A percentile compares a stretch with the other conserved stretches of the same genome.
Conservation (phyloP, 2,888 invertebrate genomes). For the Drosophila helvetica region DNA sequence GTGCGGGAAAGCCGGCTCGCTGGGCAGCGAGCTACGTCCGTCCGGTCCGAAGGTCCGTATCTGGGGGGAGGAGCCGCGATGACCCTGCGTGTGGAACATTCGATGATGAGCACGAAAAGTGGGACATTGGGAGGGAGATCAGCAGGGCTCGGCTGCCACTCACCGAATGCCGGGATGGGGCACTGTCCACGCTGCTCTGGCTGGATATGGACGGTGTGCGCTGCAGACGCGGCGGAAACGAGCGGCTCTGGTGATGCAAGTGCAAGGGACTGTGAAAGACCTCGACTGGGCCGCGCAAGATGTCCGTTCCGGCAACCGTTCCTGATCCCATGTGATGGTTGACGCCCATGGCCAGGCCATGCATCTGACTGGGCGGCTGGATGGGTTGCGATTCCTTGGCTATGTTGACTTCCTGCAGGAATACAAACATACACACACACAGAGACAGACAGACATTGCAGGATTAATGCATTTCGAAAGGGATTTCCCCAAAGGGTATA, state of each 20-base stretch:
- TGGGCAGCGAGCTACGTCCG: constrained; percentile 86
- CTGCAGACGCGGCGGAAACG: constrained; percentile 88
- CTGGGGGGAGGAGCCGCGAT: constrained; percentile 92
- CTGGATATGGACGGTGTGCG: constrained; percentile 92
- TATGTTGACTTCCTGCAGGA: constrained; percentile 87
- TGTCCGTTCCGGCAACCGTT: constrained; percentile 67
- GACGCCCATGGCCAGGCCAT: constrained; percentile 52
- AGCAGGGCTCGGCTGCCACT: constrained; percentile 34
- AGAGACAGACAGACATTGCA: not conserved
- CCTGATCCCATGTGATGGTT: constrained; percentile 72
- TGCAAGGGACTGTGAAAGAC: constrained; percentile 86
- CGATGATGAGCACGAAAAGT: constrained; percentile 1
- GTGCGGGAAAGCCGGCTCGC: constrained; percentile 81
- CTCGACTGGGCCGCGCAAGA: constrained; percentile 85
- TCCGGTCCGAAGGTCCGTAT: constrained; percentile 93
- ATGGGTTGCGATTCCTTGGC: constrained; percentile 87
- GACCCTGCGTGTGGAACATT: constrained; percentile 85
- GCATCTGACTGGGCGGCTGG: constrained; percentile 85
- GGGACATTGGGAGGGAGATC: no score
- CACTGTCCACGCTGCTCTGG: constrained; percentile 92
- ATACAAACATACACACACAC: not conserved
- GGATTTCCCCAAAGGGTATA: not conserved
- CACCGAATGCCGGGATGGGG: constrained; percentile 86
- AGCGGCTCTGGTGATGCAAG: constrained; percentile 89
- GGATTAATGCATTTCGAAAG: not conserved